Evolutionary conservation across 2,888 invertebrate species (phyloP).

Genomic region (Podotricha telesiphe): DNA sequence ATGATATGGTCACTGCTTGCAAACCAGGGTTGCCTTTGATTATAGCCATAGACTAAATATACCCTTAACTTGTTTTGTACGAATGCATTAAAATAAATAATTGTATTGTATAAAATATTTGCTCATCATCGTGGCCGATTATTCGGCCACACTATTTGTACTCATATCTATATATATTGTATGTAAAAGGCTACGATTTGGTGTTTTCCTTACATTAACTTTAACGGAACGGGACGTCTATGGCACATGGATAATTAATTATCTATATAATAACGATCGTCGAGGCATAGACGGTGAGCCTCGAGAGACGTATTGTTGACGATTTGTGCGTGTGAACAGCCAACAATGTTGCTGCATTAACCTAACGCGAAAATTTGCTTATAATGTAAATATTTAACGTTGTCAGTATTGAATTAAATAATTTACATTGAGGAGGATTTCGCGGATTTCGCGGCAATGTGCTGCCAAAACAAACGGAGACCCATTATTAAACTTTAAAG

Average conservation of each 20-base stretch:
- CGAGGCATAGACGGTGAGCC: conserved; percentile 60
- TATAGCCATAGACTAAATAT: conserved; percentile 31
- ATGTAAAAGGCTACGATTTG: conserved; percentile 71
- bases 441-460: conserved; percentile 46
- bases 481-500: conserved; percentile 35
- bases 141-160: conserved; percentile 43
- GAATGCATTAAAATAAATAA: conserved; percentile 35
- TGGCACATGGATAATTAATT: conserved; percentile 52
- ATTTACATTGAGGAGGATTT: conserved; percentile 54
- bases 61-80: conserved; percentile 20
- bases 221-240: conserved; percentile 59
- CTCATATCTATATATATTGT: conserved; percentile 42
- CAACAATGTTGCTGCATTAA: conserved; percentile 56
- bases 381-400: conserved; percentile 57
- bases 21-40: background rate
- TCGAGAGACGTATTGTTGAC: conserved; percentile 62
- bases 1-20: conserved; percentile 6
- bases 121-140: conserved; percentile 44
- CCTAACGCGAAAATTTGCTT: conserved; percentile 53
- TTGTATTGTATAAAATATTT: conserved; percentile 47
- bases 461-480: conserved; percentile 41
- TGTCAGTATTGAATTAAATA: conserved; percentile 49
- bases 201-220: conserved; percentile 75
- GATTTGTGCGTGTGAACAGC: conserved; percentile 74
- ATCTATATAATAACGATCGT: conserved; percentile 47